phyloP scores from a whole-genome alignment of 2,113 vertebrate species.

The Steatornis caripensis region DNA sequence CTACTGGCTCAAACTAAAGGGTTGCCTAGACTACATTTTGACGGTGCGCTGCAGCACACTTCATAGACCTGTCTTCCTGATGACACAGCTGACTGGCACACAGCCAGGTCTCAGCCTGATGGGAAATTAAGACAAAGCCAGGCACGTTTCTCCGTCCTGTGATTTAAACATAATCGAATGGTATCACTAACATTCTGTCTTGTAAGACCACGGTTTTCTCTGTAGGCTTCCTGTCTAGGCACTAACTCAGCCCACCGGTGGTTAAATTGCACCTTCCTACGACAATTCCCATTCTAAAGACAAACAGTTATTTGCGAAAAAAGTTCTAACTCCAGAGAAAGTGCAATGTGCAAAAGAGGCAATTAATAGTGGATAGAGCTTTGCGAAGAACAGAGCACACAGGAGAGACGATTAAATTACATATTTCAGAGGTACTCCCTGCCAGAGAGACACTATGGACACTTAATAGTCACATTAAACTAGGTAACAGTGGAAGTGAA shows the following conservation, averaged over 20 bases:
- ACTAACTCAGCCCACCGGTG: not conserved
- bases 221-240: not conserved
- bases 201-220: not conserved
- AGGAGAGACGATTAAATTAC: not conserved
- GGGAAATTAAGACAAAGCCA: not conserved
- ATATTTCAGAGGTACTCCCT: not conserved
- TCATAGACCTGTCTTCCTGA: not conserved
- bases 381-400: not conserved
- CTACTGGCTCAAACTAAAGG: not conserved
- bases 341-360: not conserved
- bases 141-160: not conserved
- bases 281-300: not conserved
- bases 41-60: not conserved
- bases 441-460: not conserved
- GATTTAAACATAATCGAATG: rapidly evolving
- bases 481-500: conserved; percentile 8
- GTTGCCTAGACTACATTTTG: not conserved
- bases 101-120: not conserved
- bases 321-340: not conserved
- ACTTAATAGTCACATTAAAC: conserved; percentile 7
- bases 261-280: not conserved
- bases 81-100: not conserved
- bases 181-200: not conserved
- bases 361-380: conserved; percentile 4
- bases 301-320: not conserved